Base-by-base conservation (phyloP, 1,140 invertebrate species). In the Metopolophium dirhodum region DNA sequence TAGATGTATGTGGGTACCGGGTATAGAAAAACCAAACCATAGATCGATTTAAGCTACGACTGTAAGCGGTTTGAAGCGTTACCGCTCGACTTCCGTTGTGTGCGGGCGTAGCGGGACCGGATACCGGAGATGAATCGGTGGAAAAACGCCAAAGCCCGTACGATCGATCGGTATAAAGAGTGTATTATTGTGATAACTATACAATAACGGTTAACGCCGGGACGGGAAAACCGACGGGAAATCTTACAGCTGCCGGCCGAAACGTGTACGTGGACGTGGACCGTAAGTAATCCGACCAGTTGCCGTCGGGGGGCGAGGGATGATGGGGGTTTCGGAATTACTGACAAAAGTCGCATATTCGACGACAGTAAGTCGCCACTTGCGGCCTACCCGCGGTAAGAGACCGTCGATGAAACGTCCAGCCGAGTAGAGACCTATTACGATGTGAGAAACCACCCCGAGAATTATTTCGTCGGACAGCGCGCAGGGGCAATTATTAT, bases 231-330 rank as follows among this genome's bases (percentile, higher is more conserved):
- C 14, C 30, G 61, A 68, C 14, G 61, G 14, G 30, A 77, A n/a
- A n/a, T 30, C 61, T 7, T n/a, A 77, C 61, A 61, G 57, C 26
- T 61, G 57, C 57, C 26, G 14, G 30, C 30, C 14, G 61, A 77
- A 77, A n/a, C 30, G 30, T 0, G 0, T 7, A 0, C n/a, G 0
- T 20, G 30, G 0, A n/a, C 30, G 14, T 18, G n/a, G 30, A 77
- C 61, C n/a, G 61, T 14, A 18, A 77, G 61, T n/a, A n/a, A 77
- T 77, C n/a, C 18, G 61, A 14, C 14, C 61, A 77, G 14, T 77
- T 30, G 0, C 14, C 14, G 61, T 77, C 1, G 11, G n/a, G 61
- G 3, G 30, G 30, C 14, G 30, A 35, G 14, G 61, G 57, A 30
- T 61, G 30, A 61, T 61, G 4, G 1, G 26, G 9, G 30, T 30